These are phyloP conservation scores for Shinisaurus crocodilurus DNA, from an alignment of 2,113 vertebrate genomes.

Conservation along the genomic window DNA sequence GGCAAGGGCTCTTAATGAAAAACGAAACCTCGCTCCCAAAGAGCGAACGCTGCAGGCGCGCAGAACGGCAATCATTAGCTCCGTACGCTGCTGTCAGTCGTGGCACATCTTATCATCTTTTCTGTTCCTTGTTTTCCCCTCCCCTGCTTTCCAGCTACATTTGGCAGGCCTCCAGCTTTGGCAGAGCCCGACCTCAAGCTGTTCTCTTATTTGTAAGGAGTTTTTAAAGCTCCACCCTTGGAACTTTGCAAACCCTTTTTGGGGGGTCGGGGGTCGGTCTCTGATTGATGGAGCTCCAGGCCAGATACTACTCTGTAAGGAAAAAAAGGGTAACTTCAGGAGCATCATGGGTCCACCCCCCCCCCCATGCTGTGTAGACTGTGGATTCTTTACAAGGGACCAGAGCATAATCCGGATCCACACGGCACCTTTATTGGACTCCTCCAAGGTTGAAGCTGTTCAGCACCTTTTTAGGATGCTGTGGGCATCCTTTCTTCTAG, in stretches of 20 bases:
- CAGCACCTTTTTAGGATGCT: no score
- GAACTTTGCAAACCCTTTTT: slow-evolving; percentile 17
- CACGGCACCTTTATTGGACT: no score
- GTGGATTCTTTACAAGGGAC: background rate
- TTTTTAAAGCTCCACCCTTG: slow-evolving; percentile 59
- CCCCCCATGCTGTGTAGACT: background rate
- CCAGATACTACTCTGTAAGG: background rate
- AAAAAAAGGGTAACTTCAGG: background rate
- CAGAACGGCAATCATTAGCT: slow-evolving; percentile 45
- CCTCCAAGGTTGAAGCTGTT: background rate
- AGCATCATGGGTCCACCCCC: no score
- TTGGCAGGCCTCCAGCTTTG: slow-evolving; percentile 60
- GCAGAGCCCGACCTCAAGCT: slow-evolving; percentile 57
- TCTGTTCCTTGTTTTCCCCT: slow-evolving; percentile 1
- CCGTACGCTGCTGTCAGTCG: slow-evolving; percentile 54
- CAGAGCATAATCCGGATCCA: background rate
- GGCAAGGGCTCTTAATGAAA: slow-evolving; percentile 40
- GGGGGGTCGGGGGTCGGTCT: background rate
- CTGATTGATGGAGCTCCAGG: background rate
- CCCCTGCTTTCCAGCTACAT: slow-evolving; percentile 64
- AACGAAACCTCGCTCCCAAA: slow-evolving; percentile 35
- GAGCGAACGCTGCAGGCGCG: slow-evolving; percentile 12
- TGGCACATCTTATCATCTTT: slow-evolving; percentile 66
- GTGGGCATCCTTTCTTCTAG: no score
- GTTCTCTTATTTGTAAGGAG: slow-evolving; percentile 65